These are phyloP conservation scores for Tenodera sinensis DNA, from an alignment of 2,888 invertebrate species.

Conservation along the genomic window DNA sequence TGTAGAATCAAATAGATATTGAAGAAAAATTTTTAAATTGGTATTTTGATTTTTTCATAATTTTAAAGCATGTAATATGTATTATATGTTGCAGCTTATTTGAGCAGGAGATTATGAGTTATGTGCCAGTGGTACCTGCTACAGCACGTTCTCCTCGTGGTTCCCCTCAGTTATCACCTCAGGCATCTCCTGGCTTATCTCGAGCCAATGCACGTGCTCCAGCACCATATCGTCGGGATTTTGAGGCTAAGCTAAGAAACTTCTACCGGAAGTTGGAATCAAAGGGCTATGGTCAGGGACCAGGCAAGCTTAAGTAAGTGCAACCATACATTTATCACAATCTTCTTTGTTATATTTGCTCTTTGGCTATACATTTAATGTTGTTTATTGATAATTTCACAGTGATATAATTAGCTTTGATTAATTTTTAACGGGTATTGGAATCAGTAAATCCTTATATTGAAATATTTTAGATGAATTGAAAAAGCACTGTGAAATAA, in stretches of 20 bases:
- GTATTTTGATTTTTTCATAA: slow-evolving; percentile 19
- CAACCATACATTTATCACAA: not conserved
- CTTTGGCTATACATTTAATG: not conserved
- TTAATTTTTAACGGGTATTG: no score
- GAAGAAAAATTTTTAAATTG: not conserved
- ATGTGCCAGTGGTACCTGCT: slow-evolving; percentile 67
- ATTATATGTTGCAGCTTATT: slow-evolving; percentile 68
- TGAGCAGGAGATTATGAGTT: slow-evolving; percentile 98
- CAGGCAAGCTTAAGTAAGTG: slow-evolving; percentile 90
- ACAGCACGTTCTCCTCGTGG: slow-evolving; percentile 52
- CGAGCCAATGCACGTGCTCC: slow-evolving; percentile 73
- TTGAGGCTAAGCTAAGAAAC: slow-evolving; percentile 90
- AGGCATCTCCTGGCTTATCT: slow-evolving; percentile 74
- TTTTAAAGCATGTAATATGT: not conserved
- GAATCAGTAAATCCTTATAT: no score
- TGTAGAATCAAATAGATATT: no score
- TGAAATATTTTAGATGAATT: no score
- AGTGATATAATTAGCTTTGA: not conserved
- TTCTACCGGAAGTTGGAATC: slow-evolving; percentile 94
- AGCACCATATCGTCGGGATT: slow-evolving; percentile 88
- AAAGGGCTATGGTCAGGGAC: slow-evolving; percentile 96
- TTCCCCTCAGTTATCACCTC: slow-evolving; percentile 66
- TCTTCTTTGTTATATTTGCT: not conserved
- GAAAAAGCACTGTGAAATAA: no score
- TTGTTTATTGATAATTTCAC: not conserved